phyloP scores from a whole-genome alignment of 2,888 invertebrate genomes.

The Eumerus sabulonum region DNA sequence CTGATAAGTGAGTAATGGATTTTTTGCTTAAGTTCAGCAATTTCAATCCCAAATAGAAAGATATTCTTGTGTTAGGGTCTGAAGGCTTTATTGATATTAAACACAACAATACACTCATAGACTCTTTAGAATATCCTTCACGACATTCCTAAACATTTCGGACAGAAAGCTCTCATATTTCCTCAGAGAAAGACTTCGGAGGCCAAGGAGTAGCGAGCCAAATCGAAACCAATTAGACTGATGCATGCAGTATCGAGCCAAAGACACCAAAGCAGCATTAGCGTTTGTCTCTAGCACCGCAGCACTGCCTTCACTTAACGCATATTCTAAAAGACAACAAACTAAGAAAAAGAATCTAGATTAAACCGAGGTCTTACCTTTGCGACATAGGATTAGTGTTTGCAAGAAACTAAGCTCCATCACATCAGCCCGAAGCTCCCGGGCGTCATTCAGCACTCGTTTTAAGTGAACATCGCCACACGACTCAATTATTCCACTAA shows the following conservation, averaged over 20 bases:
- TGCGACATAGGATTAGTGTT: slow-evolving; percentile 80
- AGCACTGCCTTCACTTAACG: slow-evolving; percentile 73
- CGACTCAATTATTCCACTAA: slow-evolving; percentile 76
- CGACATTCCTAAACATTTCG: slow-evolving; percentile 74
- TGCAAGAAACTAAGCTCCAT: slow-evolving; percentile 80
- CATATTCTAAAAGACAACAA: slow-evolving; percentile 72
- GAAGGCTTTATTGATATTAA: slow-evolving; percentile 35
- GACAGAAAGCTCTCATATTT: slow-evolving; percentile 75
- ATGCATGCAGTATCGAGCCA: slow-evolving; percentile 77
- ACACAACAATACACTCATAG: slow-evolving; percentile 12
- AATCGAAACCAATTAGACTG: slow-evolving; percentile 77
- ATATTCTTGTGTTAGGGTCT: too few relatives aligned
- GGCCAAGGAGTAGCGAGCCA: slow-evolving; percentile 76
- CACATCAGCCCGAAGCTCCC: slow-evolving; percentile 78
- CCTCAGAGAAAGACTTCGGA: slow-evolving; percentile 75
- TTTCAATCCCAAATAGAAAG: too few relatives aligned
- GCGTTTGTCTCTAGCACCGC: slow-evolving; percentile 75
- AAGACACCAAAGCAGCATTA: slow-evolving; percentile 75
- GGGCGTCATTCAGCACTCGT: slow-evolving; percentile 77
- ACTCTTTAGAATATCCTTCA: slow-evolving; percentile 73
- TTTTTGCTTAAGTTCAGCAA: too few relatives aligned
- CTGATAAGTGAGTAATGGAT: too few relatives aligned
- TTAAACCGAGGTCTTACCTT: slow-evolving; percentile 75
- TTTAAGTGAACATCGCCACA: slow-evolving; percentile 76
- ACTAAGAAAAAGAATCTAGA: slow-evolving; percentile 6